Evolutionary conservation across 2,797 vertebrate genomes (phyloP), one percentile per base, ranked within the genome.

Genomic region (Dicrostonyx torquatus): DNA sequence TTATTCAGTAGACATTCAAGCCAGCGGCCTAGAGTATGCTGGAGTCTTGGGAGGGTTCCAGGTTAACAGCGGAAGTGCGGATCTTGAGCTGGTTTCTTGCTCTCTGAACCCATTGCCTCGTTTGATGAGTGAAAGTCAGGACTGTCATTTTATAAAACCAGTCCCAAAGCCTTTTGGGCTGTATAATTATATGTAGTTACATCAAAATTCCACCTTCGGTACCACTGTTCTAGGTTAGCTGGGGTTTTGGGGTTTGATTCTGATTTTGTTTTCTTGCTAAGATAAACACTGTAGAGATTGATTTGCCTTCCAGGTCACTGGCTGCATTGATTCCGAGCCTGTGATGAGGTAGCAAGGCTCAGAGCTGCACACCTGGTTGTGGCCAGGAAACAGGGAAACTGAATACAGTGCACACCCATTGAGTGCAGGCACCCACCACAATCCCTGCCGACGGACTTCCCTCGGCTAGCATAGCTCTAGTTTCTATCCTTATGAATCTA

Each of bases 101-200:
- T 89, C 43, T 24, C 76, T 89, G 29, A 86, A 29, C 24, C 83
- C 85, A 5, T 50, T 45, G 14, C 73, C n/a, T 60, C 55, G 31
- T 24, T 90, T 87, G 45, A 64, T 93, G 53, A 92, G 40, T 87
- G 26, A 43, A 88, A 92, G 43, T 89, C 68, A 77, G 70, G 79
- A 66, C 60, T 73, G 15, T 26, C 55, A 5, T 62, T 62, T 76
- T 8, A 37, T 13, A 88, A 75, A 88, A 60, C 20, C 31, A 75
- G 11, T 22, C 55, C 70, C 18, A 26, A 60, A 75, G 40, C 37
- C 70, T 22, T 73, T 75, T 76, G 37, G 62, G 14, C 7, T 4
- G 0, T 34, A 53, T 6, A 9, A 60, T 60, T n/a, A 48, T 34
- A 60, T 88, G 31, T 18, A 76, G 31, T 88, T 14, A 34, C 31